Evolutionary conservation across 2,113 vertebrate species (phyloP), one percentile per base, ranked within the genome.

Genomic region (Grallaria varia): DNA sequence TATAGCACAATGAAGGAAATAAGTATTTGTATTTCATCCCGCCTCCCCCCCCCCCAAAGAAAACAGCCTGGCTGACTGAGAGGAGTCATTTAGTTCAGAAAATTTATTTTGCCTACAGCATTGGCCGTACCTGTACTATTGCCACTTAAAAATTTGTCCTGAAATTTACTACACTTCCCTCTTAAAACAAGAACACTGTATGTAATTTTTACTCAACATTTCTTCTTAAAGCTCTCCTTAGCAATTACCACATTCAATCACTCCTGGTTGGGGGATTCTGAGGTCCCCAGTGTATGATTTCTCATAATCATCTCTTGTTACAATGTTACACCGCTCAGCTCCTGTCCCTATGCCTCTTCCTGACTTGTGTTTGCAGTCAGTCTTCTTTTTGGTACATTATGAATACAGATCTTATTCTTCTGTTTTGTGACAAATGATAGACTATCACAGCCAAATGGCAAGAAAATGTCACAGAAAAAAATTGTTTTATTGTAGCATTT

Each of bases 161-260:
- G 90, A 96, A 96, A 96, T 97, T 96, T 95, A 95, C 95, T 95
- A 91, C 87, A 77, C 66, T 96, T 95, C 88, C 89, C 62, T 94
- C 80, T 91, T 87, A 92, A 96, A 95, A 94, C 89, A 96, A 96
- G 89, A 87, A 84, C 72, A 45, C 47, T 1, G 0, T 87, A 88
- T 87, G 76, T 85, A 92, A 93, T 81, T 92, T 94, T 93, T 95
- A 59, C 56, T 87, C 68, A 53, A 94, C 42, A 13, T 97, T 95
- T 94, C 63, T 94, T 91, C 86, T 60, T 74, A 92, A 84, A 91
- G 76, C 42, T 89, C 59, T 94, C 93, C 68, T 63, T 93, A 89
- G 96, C 88, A 93, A 81, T 84, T 95, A 90, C 69, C 6, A 2
- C 90, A 94, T 93, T 94, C 89, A 90, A 72, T 88, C 86, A 93